Evolutionary conservation across 2,113 vertebrate genomes (phyloP).

Genomic region (Calyptommatus sinebrachiatus): DNA sequence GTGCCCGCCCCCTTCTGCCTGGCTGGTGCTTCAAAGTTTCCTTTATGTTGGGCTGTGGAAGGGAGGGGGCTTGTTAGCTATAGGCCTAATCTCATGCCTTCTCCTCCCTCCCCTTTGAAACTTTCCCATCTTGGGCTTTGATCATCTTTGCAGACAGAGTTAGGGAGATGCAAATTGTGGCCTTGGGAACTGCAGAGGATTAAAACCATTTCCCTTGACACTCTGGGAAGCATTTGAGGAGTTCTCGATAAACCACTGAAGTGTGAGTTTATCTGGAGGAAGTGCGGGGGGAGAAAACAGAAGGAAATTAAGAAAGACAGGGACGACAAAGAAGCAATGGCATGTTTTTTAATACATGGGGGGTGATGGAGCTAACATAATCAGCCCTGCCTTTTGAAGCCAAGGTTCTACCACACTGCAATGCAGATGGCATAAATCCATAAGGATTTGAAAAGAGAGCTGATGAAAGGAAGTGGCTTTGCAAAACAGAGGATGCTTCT

Average conservation of each 20-base stretch:
- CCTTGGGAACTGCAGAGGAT: constrained; percentile 40
- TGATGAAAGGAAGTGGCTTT: background rate
- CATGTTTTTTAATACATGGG: background rate
- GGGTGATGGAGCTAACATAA: constrained; percentile 5
- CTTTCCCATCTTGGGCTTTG: constrained; percentile 46
- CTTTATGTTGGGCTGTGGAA: constrained; percentile 30
- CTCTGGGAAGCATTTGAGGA: constrained; percentile 44
- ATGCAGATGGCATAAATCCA: background rate
- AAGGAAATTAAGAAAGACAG: constrained; percentile 43
- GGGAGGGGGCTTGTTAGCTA: constrained; percentile 8
- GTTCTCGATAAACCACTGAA: constrained; percentile 50
- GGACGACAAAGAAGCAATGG: constrained; percentile 9
- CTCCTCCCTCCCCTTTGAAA: constrained; percentile 24
- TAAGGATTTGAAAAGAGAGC: background rate
- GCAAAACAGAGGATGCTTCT: too few relatives aligned
- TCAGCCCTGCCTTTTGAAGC: constrained; percentile 17
- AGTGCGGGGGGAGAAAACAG: background rate
- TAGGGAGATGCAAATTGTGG: constrained; percentile 60
- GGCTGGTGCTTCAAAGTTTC: background rate
- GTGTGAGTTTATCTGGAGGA: constrained; percentile 38
- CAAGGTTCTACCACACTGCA: background rate
- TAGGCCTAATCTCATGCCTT: constrained; percentile 2
- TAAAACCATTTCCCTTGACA: constrained; percentile 53
- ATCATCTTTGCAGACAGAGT: constrained; percentile 54
- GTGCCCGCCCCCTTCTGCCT: background rate